Evolutionary conservation across 2,113 vertebrate species (phyloP).

Genomic region (Phylloscopus trochilus): DNA sequence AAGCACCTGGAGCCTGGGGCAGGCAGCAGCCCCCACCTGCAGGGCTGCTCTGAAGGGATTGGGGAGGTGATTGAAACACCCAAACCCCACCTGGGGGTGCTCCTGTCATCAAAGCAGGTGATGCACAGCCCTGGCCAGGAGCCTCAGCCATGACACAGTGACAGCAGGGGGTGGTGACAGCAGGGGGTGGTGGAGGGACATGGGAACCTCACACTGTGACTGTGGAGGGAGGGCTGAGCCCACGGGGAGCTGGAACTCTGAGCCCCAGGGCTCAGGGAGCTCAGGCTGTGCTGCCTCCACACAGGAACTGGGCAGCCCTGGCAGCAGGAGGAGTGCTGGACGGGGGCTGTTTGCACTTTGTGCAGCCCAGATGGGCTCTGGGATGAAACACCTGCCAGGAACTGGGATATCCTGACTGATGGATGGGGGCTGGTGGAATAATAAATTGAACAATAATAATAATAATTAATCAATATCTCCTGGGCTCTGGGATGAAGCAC

Average conservation of each 20-base stretch:
- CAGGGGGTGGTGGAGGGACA: neutral
- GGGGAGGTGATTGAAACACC: neutral
- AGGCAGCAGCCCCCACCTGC: neutral
- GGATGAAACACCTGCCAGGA: neutral
- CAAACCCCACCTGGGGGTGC: neutral
- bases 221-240: neutral
- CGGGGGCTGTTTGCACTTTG: neutral
- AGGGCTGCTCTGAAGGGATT: neutral
- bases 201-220: neutral
- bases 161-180: no score
- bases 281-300: neutral
- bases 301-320: neutral
- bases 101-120: neutral
- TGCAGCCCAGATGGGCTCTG: neutral
- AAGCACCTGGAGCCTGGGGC: neutral
- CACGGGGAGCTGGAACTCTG: neutral
- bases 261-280: neutral
- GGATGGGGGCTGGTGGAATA: no score
- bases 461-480: no score
- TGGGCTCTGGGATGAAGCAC: neutral
- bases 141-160: accelerated
- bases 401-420: neutral
- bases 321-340: neutral
- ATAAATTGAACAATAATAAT: no score
- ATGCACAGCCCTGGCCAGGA: neutral